Base-by-base conservation (phyloP, 2,888 invertebrate species). In the Orthonychiurus folsomi region DNA sequence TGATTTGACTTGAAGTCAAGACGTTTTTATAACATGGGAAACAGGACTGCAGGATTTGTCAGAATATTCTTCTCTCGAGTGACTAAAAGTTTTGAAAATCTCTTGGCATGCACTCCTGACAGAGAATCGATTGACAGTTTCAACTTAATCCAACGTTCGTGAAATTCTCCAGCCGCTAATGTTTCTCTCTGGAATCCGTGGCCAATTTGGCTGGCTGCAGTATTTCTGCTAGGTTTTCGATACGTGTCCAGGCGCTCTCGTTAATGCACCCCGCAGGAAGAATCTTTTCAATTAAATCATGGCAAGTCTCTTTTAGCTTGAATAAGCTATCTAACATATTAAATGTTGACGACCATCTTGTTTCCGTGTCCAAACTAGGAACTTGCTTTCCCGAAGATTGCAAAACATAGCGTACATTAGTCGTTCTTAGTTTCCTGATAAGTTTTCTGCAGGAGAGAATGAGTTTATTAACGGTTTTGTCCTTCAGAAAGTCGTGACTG, bases 141-240 rank as follows among this genome's bases (percentile, higher is more conserved):
- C n/a, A 52, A 21, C n/a, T 52, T 52, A 9, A n/a, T 21, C 52
- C 52, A 52, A 5, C 20, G 9, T 52, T 52, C 52, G 20, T 52
- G 20, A 23, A 52, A 52, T 23, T 52, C 52, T 52, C 52, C 52
- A 52, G 52, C 52, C 3, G 52, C 20, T 20, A 52, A 21, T 9
- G 52, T 12, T 52, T 52, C 9, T 20, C 24, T 52, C 24, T 52
- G 52, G 21, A 20, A 52, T 20, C 24, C 24, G 52, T 52, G 5
- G 52, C 52, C n/a, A 52, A 21, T 52, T 52, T 52, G 20, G 52
- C 52, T n/a, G 52, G 52, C 3, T n/a, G 20, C n/a, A 52, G 24
- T 21, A 52, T 52, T n/a, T 52, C 9, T 9, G 20, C 9, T 20
- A 52, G 3, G 20, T 23, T 52, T 23, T 52, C 52, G 9, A 52